Evolutionary conservation across 2,888 invertebrate species (phyloP).

Genomic region (Micoletzkya japonica): DNA sequence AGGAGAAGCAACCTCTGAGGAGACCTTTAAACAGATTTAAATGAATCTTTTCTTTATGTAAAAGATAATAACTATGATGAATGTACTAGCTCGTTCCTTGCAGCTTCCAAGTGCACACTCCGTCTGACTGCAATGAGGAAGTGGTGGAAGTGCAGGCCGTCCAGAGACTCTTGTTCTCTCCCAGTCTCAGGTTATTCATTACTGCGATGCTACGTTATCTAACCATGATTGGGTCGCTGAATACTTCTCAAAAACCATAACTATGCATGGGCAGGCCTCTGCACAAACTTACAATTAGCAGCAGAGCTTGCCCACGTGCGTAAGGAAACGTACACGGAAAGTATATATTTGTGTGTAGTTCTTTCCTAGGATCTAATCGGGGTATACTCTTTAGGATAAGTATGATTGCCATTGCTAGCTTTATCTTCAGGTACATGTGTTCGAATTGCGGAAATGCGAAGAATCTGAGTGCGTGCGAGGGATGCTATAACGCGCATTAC

Average conservation of each 20-base stretch:
- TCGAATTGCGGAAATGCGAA: slow-evolving; percentile 55
- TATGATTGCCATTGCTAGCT: no score
- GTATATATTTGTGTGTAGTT: no score
- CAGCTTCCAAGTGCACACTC: slow-evolving; percentile 65
- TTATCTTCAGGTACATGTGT: slow-evolving; percentile 36
- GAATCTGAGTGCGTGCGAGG: slow-evolving; percentile 63
- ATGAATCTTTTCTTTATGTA: neutral
- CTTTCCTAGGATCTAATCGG: no score
- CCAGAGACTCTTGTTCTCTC: slow-evolving; percentile 59
- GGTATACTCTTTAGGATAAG: no score
- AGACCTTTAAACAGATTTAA: neutral
- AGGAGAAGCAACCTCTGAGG: no score
- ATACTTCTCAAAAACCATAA: no score
- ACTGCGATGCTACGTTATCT: no score
- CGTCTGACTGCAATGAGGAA: slow-evolving; percentile 64
- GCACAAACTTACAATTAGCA: no score
- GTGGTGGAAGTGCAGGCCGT: slow-evolving; percentile 64
- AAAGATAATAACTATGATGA: neutral
- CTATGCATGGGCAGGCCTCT: no score
- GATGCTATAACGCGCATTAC: slow-evolving; percentile 67
- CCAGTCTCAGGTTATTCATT: slow-evolving; percentile 28
- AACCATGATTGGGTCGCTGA: no score
- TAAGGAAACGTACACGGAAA: no score
- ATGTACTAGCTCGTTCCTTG: slow-evolving; percentile 25
- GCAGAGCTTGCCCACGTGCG: no score